These are phyloP conservation scores for Muscina levida DNA, from an alignment of 2,888 invertebrate species.

Conservation along the genomic window DNA sequence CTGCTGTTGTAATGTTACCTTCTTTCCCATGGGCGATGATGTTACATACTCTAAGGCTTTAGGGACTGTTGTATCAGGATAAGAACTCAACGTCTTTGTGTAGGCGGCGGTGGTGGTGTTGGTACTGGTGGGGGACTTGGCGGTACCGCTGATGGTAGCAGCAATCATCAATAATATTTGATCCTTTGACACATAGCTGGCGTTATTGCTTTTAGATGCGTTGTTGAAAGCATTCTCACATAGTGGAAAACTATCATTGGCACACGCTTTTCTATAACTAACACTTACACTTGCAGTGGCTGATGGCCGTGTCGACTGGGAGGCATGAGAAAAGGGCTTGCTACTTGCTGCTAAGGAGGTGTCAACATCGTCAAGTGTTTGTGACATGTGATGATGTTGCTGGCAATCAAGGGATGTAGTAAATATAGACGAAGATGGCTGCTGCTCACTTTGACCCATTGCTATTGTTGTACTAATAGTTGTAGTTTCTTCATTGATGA, in stretches of 20 bases:
- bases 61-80: not conserved
- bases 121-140: constrained; percentile 38
- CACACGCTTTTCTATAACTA: constrained; percentile 41
- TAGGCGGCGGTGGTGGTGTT: constrained; percentile 35
- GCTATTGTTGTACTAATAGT: constrained; percentile 39
- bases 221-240: constrained; percentile 32
- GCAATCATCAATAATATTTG: constrained; percentile 69
- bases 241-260: constrained; percentile 62
- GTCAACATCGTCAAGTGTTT: constrained; percentile 53
- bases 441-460: constrained; percentile 18
- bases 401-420: constrained; percentile 42
- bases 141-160: constrained; percentile 33
- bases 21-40: not conserved
- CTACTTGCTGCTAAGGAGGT: constrained; percentile 24
- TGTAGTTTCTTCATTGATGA: constrained; percentile 47
- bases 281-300: constrained; percentile 41
- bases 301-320: constrained; percentile 23
- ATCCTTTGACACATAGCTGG: constrained; percentile 68
- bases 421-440: constrained; percentile 28
- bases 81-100: not conserved
- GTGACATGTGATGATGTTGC: constrained; percentile 57
- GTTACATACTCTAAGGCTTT: not conserved
- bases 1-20: not conserved
- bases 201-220: constrained; percentile 66
- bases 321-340: constrained; percentile 39